Conservation (phyloP, 2,888 invertebrate genomes). For the Torymus aiolomorphi region DNA sequence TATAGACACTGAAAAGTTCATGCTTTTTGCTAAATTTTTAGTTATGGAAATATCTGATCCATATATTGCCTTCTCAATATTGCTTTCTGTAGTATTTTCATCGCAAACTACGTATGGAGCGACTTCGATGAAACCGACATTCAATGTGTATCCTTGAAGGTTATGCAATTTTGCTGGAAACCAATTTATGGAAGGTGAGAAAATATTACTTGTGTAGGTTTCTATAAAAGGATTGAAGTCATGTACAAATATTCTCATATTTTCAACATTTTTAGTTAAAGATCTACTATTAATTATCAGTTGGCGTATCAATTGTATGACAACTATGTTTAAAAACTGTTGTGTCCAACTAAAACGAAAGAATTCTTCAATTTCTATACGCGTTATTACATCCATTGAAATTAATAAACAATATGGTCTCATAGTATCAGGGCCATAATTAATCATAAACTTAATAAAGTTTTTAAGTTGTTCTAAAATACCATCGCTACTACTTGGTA, state of each 20-base stretch:
- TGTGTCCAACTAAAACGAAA: conserved; percentile 1
- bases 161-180: neutral
- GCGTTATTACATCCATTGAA: neutral
- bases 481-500: neutral
- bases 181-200: conserved; percentile 1
- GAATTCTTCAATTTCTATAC: neutral
- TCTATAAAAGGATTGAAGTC: conserved; percentile 2
- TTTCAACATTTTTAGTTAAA: neutral
- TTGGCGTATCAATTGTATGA: neutral
- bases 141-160: neutral
- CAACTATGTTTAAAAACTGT: neutral
- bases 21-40: neutral
- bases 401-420: neutral
- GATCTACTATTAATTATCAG: neutral
- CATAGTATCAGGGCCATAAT: neutral
- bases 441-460: neutral
- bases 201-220: neutral
- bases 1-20: neutral
- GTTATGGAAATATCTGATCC: conserved; percentile 1
- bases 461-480: neutral
- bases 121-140: neutral
- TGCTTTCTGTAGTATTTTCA: neutral
- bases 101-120: neutral
- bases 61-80: neutral
- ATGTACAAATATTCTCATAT: neutral